Percentiles rank a stretch among this genome's conserved stretches.
phyloP scores from a whole-genome alignment of 2,888 invertebrate genomes.

The Hydrotaea diabolus region DNA sequence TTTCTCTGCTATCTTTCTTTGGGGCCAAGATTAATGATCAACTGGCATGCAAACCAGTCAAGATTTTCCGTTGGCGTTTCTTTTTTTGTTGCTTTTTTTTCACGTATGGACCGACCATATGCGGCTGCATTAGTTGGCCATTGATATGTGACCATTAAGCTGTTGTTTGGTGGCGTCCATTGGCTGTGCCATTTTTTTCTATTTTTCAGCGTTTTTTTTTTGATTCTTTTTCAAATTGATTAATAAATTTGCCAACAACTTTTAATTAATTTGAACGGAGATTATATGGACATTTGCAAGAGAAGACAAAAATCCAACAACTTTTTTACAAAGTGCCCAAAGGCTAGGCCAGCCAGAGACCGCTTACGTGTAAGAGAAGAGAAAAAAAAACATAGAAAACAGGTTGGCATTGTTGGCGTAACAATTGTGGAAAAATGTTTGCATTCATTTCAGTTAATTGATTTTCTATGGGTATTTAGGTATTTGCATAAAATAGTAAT shows the following conservation, averaged over 20 bases:
- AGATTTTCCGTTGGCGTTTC: conserved; percentile 45
- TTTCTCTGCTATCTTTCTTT: background rate
- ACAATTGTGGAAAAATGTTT: background rate
- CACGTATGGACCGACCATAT: background rate
- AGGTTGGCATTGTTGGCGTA: background rate
- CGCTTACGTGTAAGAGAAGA: background rate
- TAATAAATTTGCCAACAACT: conserved; percentile 66
- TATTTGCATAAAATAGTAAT: conserved; percentile 1
- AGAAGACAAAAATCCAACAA: conserved; percentile 41
- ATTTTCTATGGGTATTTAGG: background rate
- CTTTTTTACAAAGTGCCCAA: conserved; percentile 6
- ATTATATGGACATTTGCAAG: conserved; percentile 30
- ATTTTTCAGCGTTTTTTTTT: background rate
- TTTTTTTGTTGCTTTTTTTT: background rate
- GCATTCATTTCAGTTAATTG: background rate
- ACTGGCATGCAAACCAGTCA: conserved; percentile 61
- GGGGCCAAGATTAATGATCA: conserved; percentile 56
- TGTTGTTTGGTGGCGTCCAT: background rate
- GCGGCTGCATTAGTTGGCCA: background rate
- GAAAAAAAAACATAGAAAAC: background rate
- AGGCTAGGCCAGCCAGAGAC: conserved; percentile 1
- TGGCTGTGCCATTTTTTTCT: background rate
- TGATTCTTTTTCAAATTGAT: conserved; percentile 54
- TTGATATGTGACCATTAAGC: background rate
- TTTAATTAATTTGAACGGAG: conserved; percentile 63